A percentile compares a stretch with the other conserved stretches of the same genome.
These are phyloP conservation scores for Mormyrops attenuatus DNA, from an alignment of 2,797 vertebrate genomes.

Conservation along the genomic window DNA sequence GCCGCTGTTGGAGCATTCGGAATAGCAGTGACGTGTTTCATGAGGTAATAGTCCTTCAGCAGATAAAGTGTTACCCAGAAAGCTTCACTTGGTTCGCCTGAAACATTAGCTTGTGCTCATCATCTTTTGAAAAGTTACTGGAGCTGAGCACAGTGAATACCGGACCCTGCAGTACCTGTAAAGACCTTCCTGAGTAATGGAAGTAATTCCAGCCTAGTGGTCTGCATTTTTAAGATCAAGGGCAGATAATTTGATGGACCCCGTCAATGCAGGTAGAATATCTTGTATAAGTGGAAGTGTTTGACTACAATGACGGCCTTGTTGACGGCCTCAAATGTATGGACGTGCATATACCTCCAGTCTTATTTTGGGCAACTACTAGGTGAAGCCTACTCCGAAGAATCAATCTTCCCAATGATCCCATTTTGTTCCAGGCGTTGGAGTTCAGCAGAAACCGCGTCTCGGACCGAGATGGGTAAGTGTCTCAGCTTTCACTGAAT, in stretches of 20 bases:
- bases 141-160: conserved; percentile 19
- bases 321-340: not conserved
- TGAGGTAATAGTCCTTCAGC: conserved; percentile 21
- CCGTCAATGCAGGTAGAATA: not conserved
- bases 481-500: not conserved
- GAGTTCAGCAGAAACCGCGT: not conserved
- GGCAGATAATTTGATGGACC: not conserved
- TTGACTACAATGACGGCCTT: not conserved
- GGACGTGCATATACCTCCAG: not conserved
- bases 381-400: not conserved
- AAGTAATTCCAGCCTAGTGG: not conserved
- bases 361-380: not conserved
- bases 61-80: conserved; percentile 9
- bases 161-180: conserved; percentile 16
- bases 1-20: conserved; percentile 15
- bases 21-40: conserved; percentile 22
- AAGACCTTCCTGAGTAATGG: conserved; percentile 13
- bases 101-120: conserved; percentile 24
- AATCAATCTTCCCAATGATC: not conserved
- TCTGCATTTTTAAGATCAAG: not conserved
- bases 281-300: not conserved
- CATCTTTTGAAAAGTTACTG: conserved; percentile 30
- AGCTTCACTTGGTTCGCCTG: not conserved
- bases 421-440: not conserved
- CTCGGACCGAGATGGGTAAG: not conserved